Conservation (phyloP, 1,140 invertebrate genomes). For the Mactra quadrangularis region DNA sequence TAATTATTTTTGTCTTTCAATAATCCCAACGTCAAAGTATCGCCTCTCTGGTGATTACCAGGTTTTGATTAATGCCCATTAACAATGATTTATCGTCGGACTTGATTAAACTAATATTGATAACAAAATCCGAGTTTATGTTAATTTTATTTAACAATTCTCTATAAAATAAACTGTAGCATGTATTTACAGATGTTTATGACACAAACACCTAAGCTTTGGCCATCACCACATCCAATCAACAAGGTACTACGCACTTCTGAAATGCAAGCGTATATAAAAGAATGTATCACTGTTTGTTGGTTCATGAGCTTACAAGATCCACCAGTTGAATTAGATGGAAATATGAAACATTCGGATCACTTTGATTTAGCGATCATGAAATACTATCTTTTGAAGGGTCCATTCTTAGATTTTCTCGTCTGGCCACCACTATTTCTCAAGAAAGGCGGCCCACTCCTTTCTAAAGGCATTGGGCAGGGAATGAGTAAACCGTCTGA, state of each 20-base stretch:
- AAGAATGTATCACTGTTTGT: slow-evolving; percentile 20
- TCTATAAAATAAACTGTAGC: too few species aligned
- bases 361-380: not conserved
- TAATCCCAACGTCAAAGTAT: too few species aligned
- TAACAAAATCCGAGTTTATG: too few species aligned
- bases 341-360: not conserved
- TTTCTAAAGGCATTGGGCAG: slow-evolving; percentile 33
- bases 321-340: slow-evolving; percentile 22
- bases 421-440: slow-evolving; percentile 38
- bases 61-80: too few species aligned
- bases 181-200: too few species aligned
- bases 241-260: not conserved
- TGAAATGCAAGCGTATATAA: not conserved
- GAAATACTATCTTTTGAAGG: not conserved
- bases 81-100: too few species aligned
- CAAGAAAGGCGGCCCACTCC: not conserved
- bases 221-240: too few species aligned
- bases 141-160: too few species aligned
- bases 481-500: not conserved
- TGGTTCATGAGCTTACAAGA: slow-evolving; percentile 40
- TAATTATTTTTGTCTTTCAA: too few species aligned
- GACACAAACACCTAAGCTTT: too few species aligned
- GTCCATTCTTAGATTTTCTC: slow-evolving; percentile 15
- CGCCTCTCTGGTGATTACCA: too few species aligned
- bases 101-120: too few species aligned